A percentile compares a stretch with the other conserved stretches of the same genome.
phyloP scores from a whole-genome alignment of 2,797 vertebrate species.

The Brachyalestes nurse region DNA sequence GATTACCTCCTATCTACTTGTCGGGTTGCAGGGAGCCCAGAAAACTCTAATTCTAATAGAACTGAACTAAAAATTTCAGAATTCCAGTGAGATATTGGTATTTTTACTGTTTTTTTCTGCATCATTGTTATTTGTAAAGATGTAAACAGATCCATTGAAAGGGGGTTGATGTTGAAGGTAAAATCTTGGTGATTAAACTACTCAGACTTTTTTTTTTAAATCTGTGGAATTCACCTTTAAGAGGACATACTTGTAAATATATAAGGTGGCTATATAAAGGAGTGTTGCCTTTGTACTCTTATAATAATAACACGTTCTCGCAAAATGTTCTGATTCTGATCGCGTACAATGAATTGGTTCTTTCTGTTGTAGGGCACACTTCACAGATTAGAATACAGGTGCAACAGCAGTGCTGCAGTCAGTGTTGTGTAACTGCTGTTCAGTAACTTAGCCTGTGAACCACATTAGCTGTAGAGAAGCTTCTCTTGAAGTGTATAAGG shows the following conservation, averaged over 20 bases:
- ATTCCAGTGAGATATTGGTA: too few relatives aligned
- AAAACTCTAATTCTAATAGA: too few relatives aligned
- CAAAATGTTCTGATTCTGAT: background rate
- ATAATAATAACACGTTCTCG: background rate
- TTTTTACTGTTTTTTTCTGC: too few relatives aligned
- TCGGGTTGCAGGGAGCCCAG: too few relatives aligned
- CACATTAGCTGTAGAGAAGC: background rate
- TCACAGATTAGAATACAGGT: background rate
- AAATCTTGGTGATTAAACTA: too few relatives aligned
- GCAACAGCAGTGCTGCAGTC: background rate
- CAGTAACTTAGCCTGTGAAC: background rate
- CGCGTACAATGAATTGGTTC: background rate
- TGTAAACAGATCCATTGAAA: background rate
- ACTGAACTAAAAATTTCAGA: background rate
- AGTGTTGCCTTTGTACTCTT: background rate
- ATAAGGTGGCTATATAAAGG: too few relatives aligned
- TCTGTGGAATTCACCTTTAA: too few relatives aligned
- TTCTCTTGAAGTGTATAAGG: background rate
- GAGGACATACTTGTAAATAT: too few relatives aligned
- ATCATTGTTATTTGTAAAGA: background rate
- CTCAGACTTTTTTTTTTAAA: too few relatives aligned
- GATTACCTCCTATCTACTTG: too few relatives aligned
- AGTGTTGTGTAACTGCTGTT: conserved; percentile 6
- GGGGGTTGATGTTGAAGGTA: background rate
- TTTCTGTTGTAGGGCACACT: too few relatives aligned